Percentiles rank a stretch among this genome's conserved stretches.
Evolutionary conservation across 1,140 invertebrate genomes (phyloP).

Genomic region (Steinernema feltiae): DNA sequence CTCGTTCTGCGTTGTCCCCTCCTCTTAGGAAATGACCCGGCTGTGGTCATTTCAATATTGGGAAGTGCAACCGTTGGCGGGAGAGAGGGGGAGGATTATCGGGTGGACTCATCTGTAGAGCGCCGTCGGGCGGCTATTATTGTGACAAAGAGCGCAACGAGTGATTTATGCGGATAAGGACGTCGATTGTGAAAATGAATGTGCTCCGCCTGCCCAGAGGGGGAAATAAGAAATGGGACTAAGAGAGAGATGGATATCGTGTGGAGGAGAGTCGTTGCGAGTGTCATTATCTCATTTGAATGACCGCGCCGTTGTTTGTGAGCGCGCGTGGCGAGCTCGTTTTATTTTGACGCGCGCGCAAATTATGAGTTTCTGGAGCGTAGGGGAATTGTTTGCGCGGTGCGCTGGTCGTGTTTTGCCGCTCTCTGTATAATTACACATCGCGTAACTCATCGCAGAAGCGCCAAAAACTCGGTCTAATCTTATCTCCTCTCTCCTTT

Average conservation of each 20-base stretch:
- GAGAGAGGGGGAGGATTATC: no score
- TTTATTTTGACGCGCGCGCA: background rate
- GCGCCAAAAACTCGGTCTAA: no score
- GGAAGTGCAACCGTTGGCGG: no score
- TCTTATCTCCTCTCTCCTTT: no score
- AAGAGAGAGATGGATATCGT: background rate
- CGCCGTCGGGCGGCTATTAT: background rate
- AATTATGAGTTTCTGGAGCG: slow-evolving; percentile 15
- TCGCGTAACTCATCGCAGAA: no score
- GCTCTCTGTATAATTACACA: no score
- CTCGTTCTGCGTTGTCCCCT: no score
- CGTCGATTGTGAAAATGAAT: background rate
- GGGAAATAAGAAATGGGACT: no score
- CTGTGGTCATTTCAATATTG: no score
- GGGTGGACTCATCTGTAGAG: background rate
- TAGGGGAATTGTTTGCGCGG: background rate
- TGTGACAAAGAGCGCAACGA: slow-evolving; percentile 7
- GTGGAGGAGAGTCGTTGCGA: background rate
- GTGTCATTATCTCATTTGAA: slow-evolving; percentile 1
- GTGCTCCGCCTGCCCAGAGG: background rate
- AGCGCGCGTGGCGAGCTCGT: background rate
- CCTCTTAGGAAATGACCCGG: no score
- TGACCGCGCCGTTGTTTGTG: background rate
- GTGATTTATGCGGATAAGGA: slow-evolving; percentile 11
- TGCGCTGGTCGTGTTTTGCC: no score